These are phyloP conservation scores for Palaemon carinicauda DNA, from an alignment of 1,140 invertebrate species.

Conservation along the genomic window DNA sequence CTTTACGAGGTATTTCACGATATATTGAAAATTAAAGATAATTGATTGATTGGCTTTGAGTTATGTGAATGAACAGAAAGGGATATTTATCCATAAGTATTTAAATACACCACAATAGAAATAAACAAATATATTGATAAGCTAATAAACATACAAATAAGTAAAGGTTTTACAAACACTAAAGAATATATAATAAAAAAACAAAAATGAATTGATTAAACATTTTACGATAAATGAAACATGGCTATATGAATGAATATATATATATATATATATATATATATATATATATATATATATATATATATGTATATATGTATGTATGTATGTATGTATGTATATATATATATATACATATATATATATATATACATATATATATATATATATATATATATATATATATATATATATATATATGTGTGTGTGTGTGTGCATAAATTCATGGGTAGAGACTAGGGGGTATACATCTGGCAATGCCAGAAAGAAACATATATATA, in stretches of 20 bases:
- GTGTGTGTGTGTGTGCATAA: too few species aligned
- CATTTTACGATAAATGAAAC: neutral
- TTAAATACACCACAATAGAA: neutral
- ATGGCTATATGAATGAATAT: neutral
- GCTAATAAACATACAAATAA: neutral
- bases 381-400: too few species aligned
- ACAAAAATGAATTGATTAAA: too few species aligned
- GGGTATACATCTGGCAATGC: too few species aligned
- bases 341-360: neutral
- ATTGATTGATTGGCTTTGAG: too few species aligned
- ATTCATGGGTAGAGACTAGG: too few species aligned
- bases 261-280: neutral
- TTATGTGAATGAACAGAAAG: too few species aligned
- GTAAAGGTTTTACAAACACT: too few species aligned
- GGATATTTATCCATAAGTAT: too few species aligned
- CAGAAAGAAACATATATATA: too few species aligned
- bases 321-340: neutral
- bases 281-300: neutral
- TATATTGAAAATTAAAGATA: too few species aligned
- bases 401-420: too few species aligned
- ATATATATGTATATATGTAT: neutral
- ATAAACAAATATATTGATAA: neutral
- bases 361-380: neutral
- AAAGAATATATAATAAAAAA: neutral
- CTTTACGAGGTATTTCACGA: conserved; percentile 22